Base-by-base conservation (phyloP, 2,113 vertebrate genomes). In the Uropsilus gracilis region DNA sequence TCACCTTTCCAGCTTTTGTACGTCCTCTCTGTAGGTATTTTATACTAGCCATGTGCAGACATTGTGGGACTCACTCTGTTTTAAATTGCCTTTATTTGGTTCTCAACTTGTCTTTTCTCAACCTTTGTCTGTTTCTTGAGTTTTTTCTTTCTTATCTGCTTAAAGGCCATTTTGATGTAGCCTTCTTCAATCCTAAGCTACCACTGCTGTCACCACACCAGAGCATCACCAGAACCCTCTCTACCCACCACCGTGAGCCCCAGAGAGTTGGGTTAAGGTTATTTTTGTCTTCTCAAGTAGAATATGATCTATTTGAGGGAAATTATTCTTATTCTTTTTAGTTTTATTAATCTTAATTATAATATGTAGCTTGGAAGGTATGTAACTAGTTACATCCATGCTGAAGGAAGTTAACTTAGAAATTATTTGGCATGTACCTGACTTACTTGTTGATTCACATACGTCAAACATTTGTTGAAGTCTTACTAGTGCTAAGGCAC, bases 301-400 rank as follows among this genome's bases (percentile, higher is more conserved):
- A 57, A 72, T 90, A 12, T 69, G 14, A 55, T 85, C n/a, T 69
- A 30, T 42, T 87, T 85, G 71, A 85, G 64, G 42, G 12, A 18
- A 73, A 14, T 71, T 24, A 95, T n/a, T 61, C 39, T 76, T 86
- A 44, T 16, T 66, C 37, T 76, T 91, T 87, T 39, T 30, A 82
- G 26, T 89, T 89, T 81, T 78, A 61, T 89, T 94, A 81, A 42
- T 94, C 34, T 68, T 84, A 83, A 34, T 61, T 94, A 3, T 92
- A 80, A 76, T 85, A 91, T 84, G 76, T 61, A 90, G 24, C 24
- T 91, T 73, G 81, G 3, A 80, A 48, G 66, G n/a, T 64, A 12
- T 17, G 42, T 68, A 42, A 6, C 30, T 63, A 89, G 11, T 71
- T 55, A 48, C 66, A 69, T 12, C 2, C 11, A 80, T 76, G 68